Base-by-base conservation (phyloP, 2,888 invertebrate species). In the Drosophila stalkeri region DNA sequence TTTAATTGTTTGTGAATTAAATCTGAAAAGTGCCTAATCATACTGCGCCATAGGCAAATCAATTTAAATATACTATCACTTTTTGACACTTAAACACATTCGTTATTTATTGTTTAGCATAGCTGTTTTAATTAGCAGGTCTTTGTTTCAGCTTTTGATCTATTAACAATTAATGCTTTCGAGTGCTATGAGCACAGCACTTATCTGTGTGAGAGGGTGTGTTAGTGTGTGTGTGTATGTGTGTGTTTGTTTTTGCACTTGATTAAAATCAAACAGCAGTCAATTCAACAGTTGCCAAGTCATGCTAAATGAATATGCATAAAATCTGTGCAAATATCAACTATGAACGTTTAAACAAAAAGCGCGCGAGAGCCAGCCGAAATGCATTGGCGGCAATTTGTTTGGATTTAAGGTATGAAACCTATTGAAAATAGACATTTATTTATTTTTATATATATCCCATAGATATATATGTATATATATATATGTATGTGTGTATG, bases 241-340 rank as follows among this genome's bases (percentile, higher is more conserved):
- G 56, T 52, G 41, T 43, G 37, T 52, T 54, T 49, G 35, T 35
- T 14, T 23, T 55, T 49, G 46, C 68, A 78, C 61, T 67, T 55
- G 43, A 72, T 72, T 65, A 51, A 80, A 72, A 61, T 64, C 65
- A 70, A 76, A 64, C 62, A 71, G 7, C 35, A 46, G 61, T 54
- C 55, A 64, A 81, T 63, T 75, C 55, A 23, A 76, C 62, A 73
- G 62, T 69, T 86, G 84, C 70, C 75, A 51, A 89, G 77, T 85
- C 87, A 85, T 69, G 67, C 64, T 11, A 52, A 75, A 76, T 88
- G 89, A 90, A 78, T 86, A 75, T 83, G 81, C 90, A 87, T 82
- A 80, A 89, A 85, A 77, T 63, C 81, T 66, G 60, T 56, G 66
- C 88, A 85, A 85, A 87, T 73, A 82, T 60, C 51, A 56, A 43